phyloP scores from a whole-genome alignment of 1,140 invertebrate species.

The Lutraria rhynchaena region DNA sequence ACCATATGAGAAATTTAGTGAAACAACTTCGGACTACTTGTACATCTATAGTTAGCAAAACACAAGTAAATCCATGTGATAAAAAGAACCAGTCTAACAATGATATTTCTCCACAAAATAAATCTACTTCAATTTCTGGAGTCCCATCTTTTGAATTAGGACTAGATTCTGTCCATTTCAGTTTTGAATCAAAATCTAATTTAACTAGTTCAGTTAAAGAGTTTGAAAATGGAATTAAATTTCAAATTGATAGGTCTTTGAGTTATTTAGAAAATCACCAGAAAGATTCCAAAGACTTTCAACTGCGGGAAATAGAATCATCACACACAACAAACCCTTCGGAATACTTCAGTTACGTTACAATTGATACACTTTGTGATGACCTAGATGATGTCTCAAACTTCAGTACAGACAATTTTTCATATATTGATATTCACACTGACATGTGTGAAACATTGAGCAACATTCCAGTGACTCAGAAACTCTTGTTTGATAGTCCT shows the following conservation, averaged over 20 bases:
- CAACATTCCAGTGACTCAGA: not conserved
- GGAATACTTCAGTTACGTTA: not conserved
- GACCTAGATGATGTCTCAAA: no score
- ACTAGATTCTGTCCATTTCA: constrained; percentile 32
- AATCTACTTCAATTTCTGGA: not conserved
- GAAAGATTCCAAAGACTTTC: not conserved
- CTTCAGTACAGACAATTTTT: not conserved
- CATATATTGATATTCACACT: not conserved
- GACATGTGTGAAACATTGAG: not conserved
- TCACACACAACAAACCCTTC: not conserved
- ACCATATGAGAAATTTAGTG: constrained; percentile 37
- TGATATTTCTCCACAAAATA: not conserved
- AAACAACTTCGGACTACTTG: constrained; percentile 7
- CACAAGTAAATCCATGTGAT: not conserved
- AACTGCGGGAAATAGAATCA: no score
- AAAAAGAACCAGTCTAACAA: constrained; percentile 1
- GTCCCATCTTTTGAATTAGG: not conserved
- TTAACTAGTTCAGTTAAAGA: not conserved
- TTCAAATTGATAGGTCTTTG: not conserved
- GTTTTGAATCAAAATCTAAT: constrained; percentile 17
- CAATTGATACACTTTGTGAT: no score
- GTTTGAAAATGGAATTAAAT: not conserved
- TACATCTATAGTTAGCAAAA: not conserved
- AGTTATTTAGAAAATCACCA: not conserved
- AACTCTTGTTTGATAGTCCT: constrained; percentile 6